Evolutionary conservation across 1,140 invertebrate species (phyloP).

Genomic region (Ips typographus): DNA sequence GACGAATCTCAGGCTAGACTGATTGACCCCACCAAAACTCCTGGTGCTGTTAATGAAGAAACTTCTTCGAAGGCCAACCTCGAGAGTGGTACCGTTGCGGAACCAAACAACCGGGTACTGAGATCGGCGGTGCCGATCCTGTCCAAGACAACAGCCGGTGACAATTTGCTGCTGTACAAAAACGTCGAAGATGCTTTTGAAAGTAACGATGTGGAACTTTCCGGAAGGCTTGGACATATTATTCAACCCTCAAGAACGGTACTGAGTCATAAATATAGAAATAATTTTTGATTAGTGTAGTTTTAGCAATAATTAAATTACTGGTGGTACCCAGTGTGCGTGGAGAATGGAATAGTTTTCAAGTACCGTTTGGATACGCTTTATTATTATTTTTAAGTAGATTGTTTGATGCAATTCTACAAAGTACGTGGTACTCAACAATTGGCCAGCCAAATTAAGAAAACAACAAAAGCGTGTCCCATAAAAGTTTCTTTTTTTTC

Average conservation of each 20-base stretch:
- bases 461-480: background rate
- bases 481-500: background rate
- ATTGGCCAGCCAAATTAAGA: background rate
- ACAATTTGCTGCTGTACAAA: slow-evolving; percentile 48
- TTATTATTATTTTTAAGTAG: too few species aligned
- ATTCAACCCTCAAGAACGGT: slow-evolving; percentile 49
- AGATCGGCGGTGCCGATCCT: slow-evolving; percentile 52
- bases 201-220: slow-evolving; percentile 49
- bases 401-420: too few species aligned
- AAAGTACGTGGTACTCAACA: too few species aligned
- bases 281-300: too few species aligned
- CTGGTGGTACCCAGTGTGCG: too few species aligned
- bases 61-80: background rate
- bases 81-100: background rate
- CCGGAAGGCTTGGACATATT: slow-evolving; percentile 39
- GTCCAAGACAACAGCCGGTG: slow-evolving; percentile 53
- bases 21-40: background rate
- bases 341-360: too few species aligned
- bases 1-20: background rate
- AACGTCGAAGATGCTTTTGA: slow-evolving; percentile 48
- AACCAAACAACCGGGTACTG: slow-evolving; percentile 46
- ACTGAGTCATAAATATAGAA: too few species aligned
- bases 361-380: too few species aligned
- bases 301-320: too few species aligned
- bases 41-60: background rate